Evolutionary conservation across 2,113 vertebrate species (phyloP).

Genomic region (Tachysurus fulvidraco): DNA sequence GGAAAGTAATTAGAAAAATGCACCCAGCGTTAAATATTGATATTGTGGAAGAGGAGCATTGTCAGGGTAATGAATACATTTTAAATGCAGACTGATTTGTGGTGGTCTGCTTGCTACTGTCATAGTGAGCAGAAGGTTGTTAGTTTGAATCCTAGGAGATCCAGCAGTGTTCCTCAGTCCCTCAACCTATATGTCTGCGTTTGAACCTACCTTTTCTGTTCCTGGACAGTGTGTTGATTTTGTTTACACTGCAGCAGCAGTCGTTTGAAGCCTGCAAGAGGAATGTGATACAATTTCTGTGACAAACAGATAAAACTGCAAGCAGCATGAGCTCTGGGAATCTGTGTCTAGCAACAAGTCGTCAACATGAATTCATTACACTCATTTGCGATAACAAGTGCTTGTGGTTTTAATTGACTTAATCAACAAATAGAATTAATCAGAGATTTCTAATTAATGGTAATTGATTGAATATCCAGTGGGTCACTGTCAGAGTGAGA

Average conservation of each 20-base stretch:
- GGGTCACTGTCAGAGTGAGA: conserved; percentile 66
- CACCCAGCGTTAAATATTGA: conserved; percentile 29
- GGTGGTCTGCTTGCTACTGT: not conserved
- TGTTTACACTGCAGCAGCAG: conserved; percentile 7
- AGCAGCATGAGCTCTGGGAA: conserved; percentile 61
- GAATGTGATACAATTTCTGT: conserved; percentile 31
- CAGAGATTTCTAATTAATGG: conserved; percentile 79
- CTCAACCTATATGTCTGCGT: not conserved
- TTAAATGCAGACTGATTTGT: conserved; percentile 10
- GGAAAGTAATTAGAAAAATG: conserved; percentile 49
- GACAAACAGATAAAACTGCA: conserved; percentile 58
- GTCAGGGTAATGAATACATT: conserved; percentile 7
- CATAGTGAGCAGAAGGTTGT: not conserved
- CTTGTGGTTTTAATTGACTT: conserved; percentile 81
- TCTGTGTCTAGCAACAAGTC: conserved; percentile 68
- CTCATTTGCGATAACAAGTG: conserved; percentile 76
- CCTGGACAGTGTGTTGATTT: not conserved
- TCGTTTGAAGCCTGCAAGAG: conserved; percentile 23
- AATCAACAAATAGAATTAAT: conserved; percentile 84
- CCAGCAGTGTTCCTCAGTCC: not conserved
- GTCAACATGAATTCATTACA: conserved; percentile 75
- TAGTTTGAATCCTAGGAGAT: not conserved
- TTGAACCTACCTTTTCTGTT: not conserved
- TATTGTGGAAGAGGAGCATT: conserved; percentile 31
- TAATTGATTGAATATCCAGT: conserved; percentile 80